Base-by-base conservation (phyloP, 2,888 invertebrate genomes). In the Eudemis profundana region DNA sequence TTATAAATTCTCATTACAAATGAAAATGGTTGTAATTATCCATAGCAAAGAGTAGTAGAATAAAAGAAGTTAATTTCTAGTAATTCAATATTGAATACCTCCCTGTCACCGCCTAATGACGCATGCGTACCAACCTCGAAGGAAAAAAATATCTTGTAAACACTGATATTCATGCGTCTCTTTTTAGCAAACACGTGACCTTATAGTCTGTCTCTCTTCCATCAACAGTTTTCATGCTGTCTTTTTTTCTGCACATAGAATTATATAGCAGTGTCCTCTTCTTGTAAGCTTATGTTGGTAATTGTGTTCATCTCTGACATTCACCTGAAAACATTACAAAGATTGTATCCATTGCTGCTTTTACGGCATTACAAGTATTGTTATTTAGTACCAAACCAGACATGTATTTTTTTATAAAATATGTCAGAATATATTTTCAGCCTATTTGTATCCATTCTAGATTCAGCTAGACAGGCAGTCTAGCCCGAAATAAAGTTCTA, bases 111-210 rank as follows among this genome's bases (percentile, higher is more conserved):
- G 70, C 70, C 68, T 77, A 82, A 81, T 90, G 86, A 89, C 91
- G 91, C 91, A 91, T 90, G 92, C 90, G 91, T 86, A 84, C 86
- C 86, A 86, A 87, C 84, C 84, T 74, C 79, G 74, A 79, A 74
- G 73, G 73, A 78, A 81, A 82, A 82, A 80, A 75, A 78, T 73
- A 75, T 79, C 78, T 81, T 81, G 82, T 75, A 74, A 70, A 71
- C 72, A 78, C 79, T 85, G 83, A 84, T 83, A 81, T 85, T 76
- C 78, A 69, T 66, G 63, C 69, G 42, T 87, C 86, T 83, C 85
- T 69, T 68, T 90, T 79, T 68, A 69, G 66, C 84, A 61, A 65
- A 15, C 0, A 0, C 3, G 0, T 29, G 44, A 21, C 21, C 1
- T 17, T 23, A 64, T 64, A 54, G 56, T 23, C 23, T 67, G n/a